Conservation (phyloP, 2,113 vertebrate species). For the Neodontobutis hainanensis region DNA sequence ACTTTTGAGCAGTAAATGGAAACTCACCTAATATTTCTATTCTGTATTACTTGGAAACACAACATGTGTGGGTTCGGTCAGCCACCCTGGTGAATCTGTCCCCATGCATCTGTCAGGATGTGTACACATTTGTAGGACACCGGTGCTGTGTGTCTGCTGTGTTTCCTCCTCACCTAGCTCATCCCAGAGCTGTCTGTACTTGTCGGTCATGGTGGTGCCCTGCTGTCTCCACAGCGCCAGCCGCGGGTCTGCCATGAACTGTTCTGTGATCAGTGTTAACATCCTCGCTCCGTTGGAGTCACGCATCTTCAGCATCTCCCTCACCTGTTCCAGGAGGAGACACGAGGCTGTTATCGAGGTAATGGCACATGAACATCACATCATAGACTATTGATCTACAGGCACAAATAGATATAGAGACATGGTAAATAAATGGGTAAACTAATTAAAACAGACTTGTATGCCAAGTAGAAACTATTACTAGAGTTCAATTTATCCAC, state of each 20-base stretch:
- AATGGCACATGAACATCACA: constrained; percentile 10
- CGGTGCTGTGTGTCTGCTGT: constrained; percentile 11
- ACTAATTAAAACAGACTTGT: neutral
- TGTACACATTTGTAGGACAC: constrained; percentile 14
- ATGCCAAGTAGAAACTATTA: too few species aligned
- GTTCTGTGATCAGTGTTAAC: constrained; percentile 97
- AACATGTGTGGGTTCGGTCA: constrained; percentile 35
- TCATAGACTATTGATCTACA: neutral
- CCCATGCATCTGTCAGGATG: constrained; percentile 16
- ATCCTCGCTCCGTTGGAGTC: constrained; percentile 98
- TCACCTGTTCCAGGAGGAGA: constrained; percentile 80
- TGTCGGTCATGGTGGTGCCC: constrained; percentile 98
- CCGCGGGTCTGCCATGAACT: constrained; percentile 97
- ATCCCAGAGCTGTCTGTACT: constrained; percentile 99
- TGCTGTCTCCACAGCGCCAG: constrained; percentile 95
- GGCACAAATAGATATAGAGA: neutral
- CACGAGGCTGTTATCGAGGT: constrained; percentile 25
- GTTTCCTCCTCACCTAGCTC: constrained; percentile 75
- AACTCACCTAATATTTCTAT: too few species aligned
- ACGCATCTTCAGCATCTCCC: constrained; percentile 99
- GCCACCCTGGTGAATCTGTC: constrained; percentile 51
- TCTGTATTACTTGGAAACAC: too few species aligned
- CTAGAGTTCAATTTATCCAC: too few species aligned
- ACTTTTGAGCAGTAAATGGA: too few species aligned
- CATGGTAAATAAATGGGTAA: neutral